phyloP scores from a whole-genome alignment of 1,140 invertebrate genomes.

The Panagrolaimus sp. region DNA sequence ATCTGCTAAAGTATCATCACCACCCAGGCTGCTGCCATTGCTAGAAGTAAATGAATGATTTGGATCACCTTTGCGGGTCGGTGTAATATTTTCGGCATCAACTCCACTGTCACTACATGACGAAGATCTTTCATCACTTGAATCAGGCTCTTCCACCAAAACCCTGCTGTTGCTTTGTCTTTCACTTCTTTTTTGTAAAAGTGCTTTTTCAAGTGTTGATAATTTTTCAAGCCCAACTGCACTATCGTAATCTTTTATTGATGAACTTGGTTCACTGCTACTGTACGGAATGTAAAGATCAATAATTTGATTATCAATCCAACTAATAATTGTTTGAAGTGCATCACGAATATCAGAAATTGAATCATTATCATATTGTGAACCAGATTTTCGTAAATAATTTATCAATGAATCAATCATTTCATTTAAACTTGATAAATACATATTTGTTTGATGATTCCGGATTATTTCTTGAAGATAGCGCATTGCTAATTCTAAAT shows the following conservation, averaged over 20 bases:
- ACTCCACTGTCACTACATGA: conserved; percentile 14
- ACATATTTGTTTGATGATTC: conserved; percentile 5
- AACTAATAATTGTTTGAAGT: background rate
- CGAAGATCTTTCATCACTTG: background rate
- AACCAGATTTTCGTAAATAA: background rate
- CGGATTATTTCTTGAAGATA: conserved; percentile 14
- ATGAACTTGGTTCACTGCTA: conserved; percentile 7
- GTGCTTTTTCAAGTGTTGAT: background rate
- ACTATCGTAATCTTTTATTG: background rate
- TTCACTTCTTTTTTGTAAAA: background rate
- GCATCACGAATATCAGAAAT: background rate
- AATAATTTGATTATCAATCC: conserved; percentile 11
- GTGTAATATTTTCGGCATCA: conserved; percentile 8
- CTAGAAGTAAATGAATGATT: conserved; percentile 11
- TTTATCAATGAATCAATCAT: conserved; percentile 14
- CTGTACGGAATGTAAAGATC: background rate
- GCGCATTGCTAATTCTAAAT: conserved; percentile 8
- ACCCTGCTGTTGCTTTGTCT: background rate
- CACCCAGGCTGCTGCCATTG: background rate
- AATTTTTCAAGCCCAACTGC: background rate
- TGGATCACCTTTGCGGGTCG: background rate
- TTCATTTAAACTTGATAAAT: conserved; percentile 12
- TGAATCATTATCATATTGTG: background rate
- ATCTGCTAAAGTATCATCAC: conserved; percentile 13
- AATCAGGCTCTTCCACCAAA: too few relatives aligned